phyloP scores from a whole-genome alignment of 2,113 vertebrate genomes.

The Pygoscelis antarcticus region DNA sequence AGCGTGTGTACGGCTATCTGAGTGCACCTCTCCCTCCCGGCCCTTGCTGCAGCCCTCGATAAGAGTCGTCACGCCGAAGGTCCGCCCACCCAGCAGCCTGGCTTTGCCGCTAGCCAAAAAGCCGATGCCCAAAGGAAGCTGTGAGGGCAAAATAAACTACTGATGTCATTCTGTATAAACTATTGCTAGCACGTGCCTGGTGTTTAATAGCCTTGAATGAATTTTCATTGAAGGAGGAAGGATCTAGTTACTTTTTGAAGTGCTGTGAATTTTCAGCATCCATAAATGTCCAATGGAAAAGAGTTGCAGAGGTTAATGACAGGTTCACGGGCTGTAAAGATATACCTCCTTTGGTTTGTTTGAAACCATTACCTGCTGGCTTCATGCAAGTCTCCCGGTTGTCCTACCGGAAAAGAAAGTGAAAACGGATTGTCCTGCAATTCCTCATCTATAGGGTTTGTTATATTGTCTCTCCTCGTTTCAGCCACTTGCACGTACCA shows the following conservation, averaged over 20 bases:
- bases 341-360: neutral
- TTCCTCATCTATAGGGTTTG: rapidly evolving
- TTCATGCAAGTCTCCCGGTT: neutral
- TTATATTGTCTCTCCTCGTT: neutral
- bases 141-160: neutral
- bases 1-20: rapidly evolving
- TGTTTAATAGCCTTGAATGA: neutral
- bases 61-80: rapidly evolving
- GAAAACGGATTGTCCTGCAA: neutral
- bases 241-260: neutral
- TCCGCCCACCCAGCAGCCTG: neutral
- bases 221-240: neutral
- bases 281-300: neutral
- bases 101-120: too few relatives aligned
- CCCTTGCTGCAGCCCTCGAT: neutral
- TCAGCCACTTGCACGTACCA: rapidly evolving
- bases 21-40: rapidly evolving
- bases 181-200: too few relatives aligned
- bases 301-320: neutral
- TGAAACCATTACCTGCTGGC: neutral
- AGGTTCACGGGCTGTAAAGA: neutral
- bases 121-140: too few relatives aligned
- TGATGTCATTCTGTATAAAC: neutral
- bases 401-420: neutral
- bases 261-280: neutral